These are phyloP conservation scores for Diploscapter pachys DNA, from an alignment of 1,140 invertebrate species.

Conservation along the genomic window DNA sequence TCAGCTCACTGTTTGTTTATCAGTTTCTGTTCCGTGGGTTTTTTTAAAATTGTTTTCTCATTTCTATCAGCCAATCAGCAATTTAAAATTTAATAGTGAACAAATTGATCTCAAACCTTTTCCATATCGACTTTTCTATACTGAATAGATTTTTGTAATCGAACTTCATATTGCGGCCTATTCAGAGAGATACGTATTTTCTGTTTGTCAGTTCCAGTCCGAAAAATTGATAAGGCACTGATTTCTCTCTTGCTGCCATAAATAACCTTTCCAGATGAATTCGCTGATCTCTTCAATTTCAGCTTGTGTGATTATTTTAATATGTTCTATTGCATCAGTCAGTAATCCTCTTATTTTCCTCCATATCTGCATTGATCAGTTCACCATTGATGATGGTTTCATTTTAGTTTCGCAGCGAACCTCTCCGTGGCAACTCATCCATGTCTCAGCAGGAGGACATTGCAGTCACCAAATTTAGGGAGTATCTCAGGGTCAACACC, in stretches of 20 bases:
- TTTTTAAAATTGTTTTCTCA: too few relatives aligned
- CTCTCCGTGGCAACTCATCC: background rate
- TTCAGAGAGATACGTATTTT: too few relatives aligned
- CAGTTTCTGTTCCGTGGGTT: too few relatives aligned
- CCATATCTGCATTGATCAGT: background rate
- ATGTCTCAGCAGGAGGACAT: constrained; percentile 61
- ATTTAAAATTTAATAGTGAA: too few relatives aligned
- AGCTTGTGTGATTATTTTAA: background rate
- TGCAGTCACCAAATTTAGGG: constrained; percentile 73
- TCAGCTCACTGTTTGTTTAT: too few relatives aligned
- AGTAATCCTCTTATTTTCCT: background rate
- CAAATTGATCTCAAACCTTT: too few relatives aligned
- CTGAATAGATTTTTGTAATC: too few relatives aligned
- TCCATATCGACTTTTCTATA: too few relatives aligned
- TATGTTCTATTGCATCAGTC: background rate
- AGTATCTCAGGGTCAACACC: constrained; percentile 76
- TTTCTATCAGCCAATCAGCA: too few relatives aligned
- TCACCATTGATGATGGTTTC: background rate
- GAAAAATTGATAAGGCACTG: too few relatives aligned
- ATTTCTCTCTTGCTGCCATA: background rate
- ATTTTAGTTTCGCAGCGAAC: background rate
- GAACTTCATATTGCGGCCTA: too few relatives aligned
- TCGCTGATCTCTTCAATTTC: background rate
- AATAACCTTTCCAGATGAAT: background rate
- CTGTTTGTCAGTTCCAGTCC: too few relatives aligned